Percentiles rank a stretch among this genome's conserved stretches.
These are phyloP conservation scores for Phengaris alcon DNA, from an alignment of 2,888 invertebrate species.

Conservation along the genomic window DNA sequence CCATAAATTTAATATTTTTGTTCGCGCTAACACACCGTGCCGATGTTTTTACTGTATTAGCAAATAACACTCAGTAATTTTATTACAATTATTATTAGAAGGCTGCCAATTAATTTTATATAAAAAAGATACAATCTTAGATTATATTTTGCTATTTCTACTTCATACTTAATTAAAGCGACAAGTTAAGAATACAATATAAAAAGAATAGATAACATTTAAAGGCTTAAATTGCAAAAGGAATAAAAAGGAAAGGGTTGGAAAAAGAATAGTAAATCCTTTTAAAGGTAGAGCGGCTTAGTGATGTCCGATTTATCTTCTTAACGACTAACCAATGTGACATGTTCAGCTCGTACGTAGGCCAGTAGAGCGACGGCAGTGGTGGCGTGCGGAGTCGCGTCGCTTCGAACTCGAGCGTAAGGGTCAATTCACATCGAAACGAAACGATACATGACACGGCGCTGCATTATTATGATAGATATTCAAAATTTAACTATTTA, in stretches of 20 bases:
- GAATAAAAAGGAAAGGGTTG: constrained; percentile 22
- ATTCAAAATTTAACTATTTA: too few species aligned
- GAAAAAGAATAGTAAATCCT: constrained; percentile 36
- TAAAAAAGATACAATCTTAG: background rate
- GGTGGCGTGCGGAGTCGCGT: background rate
- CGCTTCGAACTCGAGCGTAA: background rate
- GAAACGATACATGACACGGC: too few species aligned
- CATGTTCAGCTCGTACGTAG: constrained; percentile 46
- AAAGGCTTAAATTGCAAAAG: constrained; percentile 38
- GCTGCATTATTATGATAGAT: too few species aligned
- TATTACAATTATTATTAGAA: background rate
- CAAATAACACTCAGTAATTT: background rate
- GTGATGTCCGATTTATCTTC: constrained; percentile 68
- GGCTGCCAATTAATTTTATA: background rate
- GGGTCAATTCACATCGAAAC: background rate
- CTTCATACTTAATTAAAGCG: background rate
- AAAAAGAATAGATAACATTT: constrained; percentile 4
- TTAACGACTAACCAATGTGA: constrained; percentile 69
- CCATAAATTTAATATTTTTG: background rate
- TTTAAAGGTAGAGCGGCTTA: constrained; percentile 63
- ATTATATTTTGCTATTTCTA: too few species aligned
- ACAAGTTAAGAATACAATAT: background rate
- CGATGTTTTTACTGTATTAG: constrained; percentile 16
- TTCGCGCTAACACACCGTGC: background rate
- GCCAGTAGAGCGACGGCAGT: constrained; percentile 34